A percentile compares a stretch with the other conserved stretches of the same genome.
These are phyloP conservation scores for Melopsittacus undulatus DNA, from an alignment of 2,797 vertebrate species.

Conservation along the genomic window DNA sequence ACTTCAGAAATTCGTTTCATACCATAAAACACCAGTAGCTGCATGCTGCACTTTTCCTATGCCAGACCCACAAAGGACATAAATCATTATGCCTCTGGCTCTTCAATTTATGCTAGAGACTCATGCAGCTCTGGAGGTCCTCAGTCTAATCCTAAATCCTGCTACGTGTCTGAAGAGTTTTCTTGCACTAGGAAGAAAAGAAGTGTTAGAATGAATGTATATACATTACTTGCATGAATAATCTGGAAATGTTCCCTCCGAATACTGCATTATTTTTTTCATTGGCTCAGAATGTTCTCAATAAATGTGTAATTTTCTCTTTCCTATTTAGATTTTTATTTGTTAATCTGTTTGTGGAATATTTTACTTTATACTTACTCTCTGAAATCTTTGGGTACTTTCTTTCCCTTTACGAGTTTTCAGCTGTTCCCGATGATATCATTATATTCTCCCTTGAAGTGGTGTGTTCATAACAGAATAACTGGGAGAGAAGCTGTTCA, in stretches of 20 bases:
- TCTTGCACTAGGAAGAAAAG: neutral
- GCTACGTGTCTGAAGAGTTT: neutral
- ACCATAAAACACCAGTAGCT: neutral
- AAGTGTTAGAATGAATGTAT: neutral
- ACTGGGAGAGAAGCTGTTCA: neutral
- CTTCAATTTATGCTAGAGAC: neutral
- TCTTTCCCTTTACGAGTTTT: conserved; percentile 22
- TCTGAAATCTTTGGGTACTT: neutral
- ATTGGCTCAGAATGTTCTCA: conserved; percentile 18
- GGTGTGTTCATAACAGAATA: neutral
- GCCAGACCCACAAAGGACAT: neutral
- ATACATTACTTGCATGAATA: neutral
- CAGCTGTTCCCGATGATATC: neutral
- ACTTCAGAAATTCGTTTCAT: neutral
- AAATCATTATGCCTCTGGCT: neutral
- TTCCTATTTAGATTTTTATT: neutral
- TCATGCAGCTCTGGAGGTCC: neutral
- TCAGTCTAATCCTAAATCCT: neutral
- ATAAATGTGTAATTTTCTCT: neutral
- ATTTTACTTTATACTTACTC: neutral
- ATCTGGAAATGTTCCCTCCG: neutral
- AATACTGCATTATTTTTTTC: neutral
- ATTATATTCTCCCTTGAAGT: conserved; percentile 18
- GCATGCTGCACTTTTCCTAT: neutral
- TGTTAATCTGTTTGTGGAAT: neutral